Base-by-base conservation (phyloP, 2,797 vertebrate species). In the Phoebastria nigripes region DNA sequence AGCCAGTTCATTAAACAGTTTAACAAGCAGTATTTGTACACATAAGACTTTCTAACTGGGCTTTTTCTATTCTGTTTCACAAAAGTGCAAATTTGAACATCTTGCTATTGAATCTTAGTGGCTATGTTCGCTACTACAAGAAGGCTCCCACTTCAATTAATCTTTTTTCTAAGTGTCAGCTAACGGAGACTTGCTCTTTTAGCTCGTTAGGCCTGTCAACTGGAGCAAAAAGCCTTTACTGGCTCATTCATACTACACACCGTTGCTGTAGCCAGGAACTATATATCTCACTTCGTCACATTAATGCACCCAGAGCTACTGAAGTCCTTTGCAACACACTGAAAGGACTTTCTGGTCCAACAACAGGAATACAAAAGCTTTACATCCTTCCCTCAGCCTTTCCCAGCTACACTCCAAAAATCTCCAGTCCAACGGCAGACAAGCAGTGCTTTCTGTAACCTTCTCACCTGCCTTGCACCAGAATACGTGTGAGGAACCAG, bases 341-440 rank as follows among this genome's bases (percentile, higher is more conserved):
- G 61, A 31, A 78, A 59, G n/a, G 46, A 37, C 4, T 65, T 89
- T 59, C 29, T 79, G 46, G 22, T 55, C 61, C 61, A 78, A 51
- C 26, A 73, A n/a, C 6, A 78, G n/a, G 46, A 69, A 56, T n/a
- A 58, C 12, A 28, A 35, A 82, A 41, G 19, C 19, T 49, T 76
- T 31, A 2, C 7, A 26, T 61, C 61, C 25, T 66, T 85, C 41
- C 15, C 33, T 70, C 46, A 51, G 22, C 55, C 13, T 70, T 73
- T 86, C 24, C 26, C 51, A 70, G 46, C 31, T 61, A 47, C 31
- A 25, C 35, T 54, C 22, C 19, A 72, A 66, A 62, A 11, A 71
- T 35, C 33, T 82, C 24, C 44, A 58, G n/a, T 13, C 26, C 0
- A 1, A 31, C 0, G 0, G 54, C 8, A 77, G 62, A 85, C 42